These are phyloP conservation scores for Paralichthys olivaceus DNA, from an alignment of 2,113 vertebrate genomes.

Conservation along the genomic window DNA sequence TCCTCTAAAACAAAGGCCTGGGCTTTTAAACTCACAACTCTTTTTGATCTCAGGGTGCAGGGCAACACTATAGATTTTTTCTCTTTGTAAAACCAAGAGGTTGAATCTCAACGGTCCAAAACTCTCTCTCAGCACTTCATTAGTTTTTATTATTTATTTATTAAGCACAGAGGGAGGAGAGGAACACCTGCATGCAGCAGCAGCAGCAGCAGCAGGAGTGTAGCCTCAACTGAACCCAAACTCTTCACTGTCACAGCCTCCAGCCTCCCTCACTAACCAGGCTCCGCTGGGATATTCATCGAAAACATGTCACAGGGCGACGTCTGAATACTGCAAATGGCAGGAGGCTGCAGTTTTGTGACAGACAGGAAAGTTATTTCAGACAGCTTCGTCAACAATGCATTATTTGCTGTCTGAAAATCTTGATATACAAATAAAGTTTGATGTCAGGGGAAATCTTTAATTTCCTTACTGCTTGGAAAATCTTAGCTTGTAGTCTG, in stretches of 20 bases:
- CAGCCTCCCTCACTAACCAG: neutral
- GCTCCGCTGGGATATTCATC: neutral
- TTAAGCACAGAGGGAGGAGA: conserved; percentile 34
- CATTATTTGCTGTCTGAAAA: conserved; percentile 19
- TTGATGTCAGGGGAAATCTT: conserved; percentile 29
- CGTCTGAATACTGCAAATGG: conserved; percentile 13
- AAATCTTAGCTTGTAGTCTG: neutral
- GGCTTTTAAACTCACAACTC: conserved; percentile 54
- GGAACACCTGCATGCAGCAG: conserved; percentile 51
- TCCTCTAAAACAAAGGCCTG: conserved; percentile 41
- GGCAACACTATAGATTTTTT: conserved; percentile 57
- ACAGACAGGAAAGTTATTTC: conserved; percentile 11
- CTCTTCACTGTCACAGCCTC: conserved; percentile 10
- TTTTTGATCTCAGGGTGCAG: conserved; percentile 38
- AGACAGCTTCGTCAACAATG: conserved; percentile 20
- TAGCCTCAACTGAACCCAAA: conserved; percentile 32
- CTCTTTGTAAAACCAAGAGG: conserved; percentile 48
- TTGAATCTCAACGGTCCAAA: conserved; percentile 41
- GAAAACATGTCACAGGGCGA: conserved; percentile 1
- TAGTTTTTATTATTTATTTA: conserved; percentile 18
- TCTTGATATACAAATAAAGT: conserved; percentile 10
- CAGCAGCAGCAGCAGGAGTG: conserved; percentile 17
- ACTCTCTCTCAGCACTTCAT: conserved; percentile 55
- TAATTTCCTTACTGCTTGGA: conserved; percentile 23
- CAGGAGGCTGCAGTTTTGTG: conserved; percentile 25